These are phyloP conservation scores for Nylanderia fulva DNA, from an alignment of 1,140 invertebrate genomes.

Conservation along the genomic window DNA sequence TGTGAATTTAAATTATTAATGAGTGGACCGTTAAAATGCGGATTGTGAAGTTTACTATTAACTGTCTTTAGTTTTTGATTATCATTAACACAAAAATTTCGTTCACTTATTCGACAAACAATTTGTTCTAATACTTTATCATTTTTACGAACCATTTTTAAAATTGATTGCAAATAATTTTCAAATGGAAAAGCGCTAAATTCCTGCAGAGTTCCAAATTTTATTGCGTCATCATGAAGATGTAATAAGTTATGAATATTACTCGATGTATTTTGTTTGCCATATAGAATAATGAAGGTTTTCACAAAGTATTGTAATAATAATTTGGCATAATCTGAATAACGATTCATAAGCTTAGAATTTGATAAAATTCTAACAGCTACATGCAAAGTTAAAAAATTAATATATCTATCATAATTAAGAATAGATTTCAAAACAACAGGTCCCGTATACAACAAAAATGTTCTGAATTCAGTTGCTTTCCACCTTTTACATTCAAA, in stretches of 20 bases:
- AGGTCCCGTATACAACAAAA: conserved; percentile 5
- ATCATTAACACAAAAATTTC: neutral
- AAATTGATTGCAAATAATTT: too few relatives aligned
- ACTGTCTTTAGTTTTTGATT: neutral
- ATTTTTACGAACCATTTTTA: too few relatives aligned
- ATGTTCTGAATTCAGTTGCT: neutral
- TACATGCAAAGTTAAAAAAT: conserved; percentile 18
- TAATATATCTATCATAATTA: neutral
- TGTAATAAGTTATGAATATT: too few relatives aligned
- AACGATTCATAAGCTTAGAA: neutral
- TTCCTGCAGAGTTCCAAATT: too few relatives aligned
- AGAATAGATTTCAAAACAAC: neutral
- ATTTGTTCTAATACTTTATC: neutral
- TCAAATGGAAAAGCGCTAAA: too few relatives aligned
- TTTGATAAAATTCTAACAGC: neutral
- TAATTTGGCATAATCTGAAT: neutral
- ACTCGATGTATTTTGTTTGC: too few relatives aligned
- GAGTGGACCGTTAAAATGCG: neutral
- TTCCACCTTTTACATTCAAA: conserved; percentile 1
- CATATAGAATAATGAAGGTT: too few relatives aligned
- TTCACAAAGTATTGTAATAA: neutral
- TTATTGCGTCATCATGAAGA: too few relatives aligned
- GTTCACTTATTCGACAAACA: too few relatives aligned
- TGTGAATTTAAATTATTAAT: neutral
- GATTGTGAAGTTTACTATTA: neutral